Percentiles rank a stretch among this genome's conserved stretches.
phyloP scores from a whole-genome alignment of 2,888 invertebrate genomes.

The Drosophila algonquin region DNA sequence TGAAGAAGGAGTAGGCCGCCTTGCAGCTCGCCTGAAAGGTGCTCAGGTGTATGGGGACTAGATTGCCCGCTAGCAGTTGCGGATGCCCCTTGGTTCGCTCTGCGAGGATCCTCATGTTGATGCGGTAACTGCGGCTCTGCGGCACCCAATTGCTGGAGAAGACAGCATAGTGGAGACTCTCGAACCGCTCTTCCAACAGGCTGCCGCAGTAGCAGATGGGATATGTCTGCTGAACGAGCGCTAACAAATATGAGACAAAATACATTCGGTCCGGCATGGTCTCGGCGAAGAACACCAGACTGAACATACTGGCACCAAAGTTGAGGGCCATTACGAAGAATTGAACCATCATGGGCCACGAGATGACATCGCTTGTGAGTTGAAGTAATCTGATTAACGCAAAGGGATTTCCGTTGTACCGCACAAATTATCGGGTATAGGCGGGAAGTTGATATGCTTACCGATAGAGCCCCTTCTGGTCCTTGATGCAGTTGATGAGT shows the following conservation, averaged over 20 bases:
- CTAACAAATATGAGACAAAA: conserved; percentile 30
- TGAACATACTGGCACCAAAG: conserved; percentile 43
- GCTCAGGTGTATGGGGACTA: conserved; percentile 58
- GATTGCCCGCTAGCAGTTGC: conserved; percentile 50
- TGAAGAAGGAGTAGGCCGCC: conserved; percentile 65
- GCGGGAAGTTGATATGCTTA: conserved; percentile 13
- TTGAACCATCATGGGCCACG: conserved; percentile 59
- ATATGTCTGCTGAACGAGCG: conserved; percentile 45
- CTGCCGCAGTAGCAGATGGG: conserved; percentile 61
- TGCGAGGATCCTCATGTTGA: conserved; percentile 42
- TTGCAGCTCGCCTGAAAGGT: conserved; percentile 66
- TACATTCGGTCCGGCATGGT: conserved; percentile 30
- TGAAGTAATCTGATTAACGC: conserved; percentile 41
- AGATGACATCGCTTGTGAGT: conserved; percentile 40
- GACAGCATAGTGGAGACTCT: conserved; percentile 43
- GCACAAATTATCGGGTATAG: background rate
- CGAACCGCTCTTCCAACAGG: conserved; percentile 36
- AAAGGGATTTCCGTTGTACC: background rate
- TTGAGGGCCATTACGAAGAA: conserved; percentile 54
- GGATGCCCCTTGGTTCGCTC: conserved; percentile 47
- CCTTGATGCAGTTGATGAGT: conserved; percentile 55
- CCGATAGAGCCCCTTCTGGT: conserved; percentile 59
- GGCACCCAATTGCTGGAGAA: conserved; percentile 63
- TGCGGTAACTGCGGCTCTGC: conserved; percentile 48
- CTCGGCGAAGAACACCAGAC: conserved; percentile 51